phyloP scores from a whole-genome alignment of 1,140 invertebrate species.

The Charaxes varanes region DNA sequence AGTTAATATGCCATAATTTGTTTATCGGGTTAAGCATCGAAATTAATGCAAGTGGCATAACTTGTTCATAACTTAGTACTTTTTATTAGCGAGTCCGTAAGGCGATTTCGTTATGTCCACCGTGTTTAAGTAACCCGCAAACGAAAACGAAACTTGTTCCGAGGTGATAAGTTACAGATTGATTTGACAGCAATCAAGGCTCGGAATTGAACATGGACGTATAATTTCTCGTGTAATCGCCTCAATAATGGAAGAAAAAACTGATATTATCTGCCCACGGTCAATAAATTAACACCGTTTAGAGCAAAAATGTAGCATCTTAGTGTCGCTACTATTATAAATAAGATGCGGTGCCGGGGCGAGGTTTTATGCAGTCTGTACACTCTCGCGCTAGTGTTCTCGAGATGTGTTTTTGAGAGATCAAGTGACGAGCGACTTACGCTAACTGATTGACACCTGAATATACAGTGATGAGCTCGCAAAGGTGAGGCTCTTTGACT shows the following conservation, averaged over 20 bases:
- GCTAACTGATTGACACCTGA: no score
- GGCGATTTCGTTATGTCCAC: constrained; percentile 61
- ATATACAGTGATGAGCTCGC: no score
- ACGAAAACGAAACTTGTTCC: constrained; percentile 29
- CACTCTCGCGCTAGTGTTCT: no score
- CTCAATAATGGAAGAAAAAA: constrained; percentile 71
- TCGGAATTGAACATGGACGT: constrained; percentile 53
- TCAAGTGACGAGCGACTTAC: no score
- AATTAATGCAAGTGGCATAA: constrained; percentile 73
- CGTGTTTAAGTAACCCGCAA: constrained; percentile 14
- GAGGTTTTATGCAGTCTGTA: no score
- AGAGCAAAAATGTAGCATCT: constrained; percentile 72
- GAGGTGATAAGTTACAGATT: constrained; percentile 23
- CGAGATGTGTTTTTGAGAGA: no score
- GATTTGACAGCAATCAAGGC: constrained; percentile 15
- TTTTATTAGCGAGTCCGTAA: constrained; percentile 70
- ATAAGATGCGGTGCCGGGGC: constrained; percentile 47
- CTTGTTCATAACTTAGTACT: constrained; percentile 69
- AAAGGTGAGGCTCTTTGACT: no score
- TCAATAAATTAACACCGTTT: constrained; percentile 74
- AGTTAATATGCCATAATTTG: constrained; percentile 72
- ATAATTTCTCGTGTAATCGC: constrained; percentile 73
- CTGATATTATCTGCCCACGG: constrained; percentile 73
- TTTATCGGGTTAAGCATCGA: constrained; percentile 73
- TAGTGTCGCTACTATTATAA: constrained; percentile 71